Evolutionary conservation across 2,113 vertebrate species (phyloP).

Genomic region (Dromaius novaehollandiae): DNA sequence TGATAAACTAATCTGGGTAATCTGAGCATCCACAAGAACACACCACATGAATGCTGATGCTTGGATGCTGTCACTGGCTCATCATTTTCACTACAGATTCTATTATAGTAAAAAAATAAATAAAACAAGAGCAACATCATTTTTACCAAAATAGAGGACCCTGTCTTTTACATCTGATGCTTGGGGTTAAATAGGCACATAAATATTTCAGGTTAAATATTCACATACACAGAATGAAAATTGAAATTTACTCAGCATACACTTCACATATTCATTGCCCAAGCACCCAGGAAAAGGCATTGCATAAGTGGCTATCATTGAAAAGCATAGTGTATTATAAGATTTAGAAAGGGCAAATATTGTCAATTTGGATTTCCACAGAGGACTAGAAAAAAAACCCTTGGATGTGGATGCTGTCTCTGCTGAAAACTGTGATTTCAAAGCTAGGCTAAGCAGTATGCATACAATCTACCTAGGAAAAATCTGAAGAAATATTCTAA

Average conservation of each 20-base stretch:
- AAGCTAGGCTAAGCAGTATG: not conserved
- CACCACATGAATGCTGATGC: not conserved
- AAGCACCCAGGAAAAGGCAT: not conserved
- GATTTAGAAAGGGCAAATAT: not conserved
- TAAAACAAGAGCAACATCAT: not conserved
- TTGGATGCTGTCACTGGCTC: not conserved
- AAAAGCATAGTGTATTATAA: not conserved
- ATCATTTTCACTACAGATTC: not conserved
- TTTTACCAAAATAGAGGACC: not conserved
- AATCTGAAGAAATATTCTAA: not conserved
- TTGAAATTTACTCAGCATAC: not conserved
- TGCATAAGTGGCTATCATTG: not conserved
- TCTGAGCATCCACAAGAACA: not conserved
- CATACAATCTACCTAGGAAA: not conserved
- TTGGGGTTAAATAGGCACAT: not conserved
- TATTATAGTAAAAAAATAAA: not conserved
- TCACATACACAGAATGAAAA: not conserved
- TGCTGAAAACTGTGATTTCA: not conserved
- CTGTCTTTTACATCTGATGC: not conserved
- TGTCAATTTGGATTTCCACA: not conserved
- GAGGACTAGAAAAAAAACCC: not conserved
- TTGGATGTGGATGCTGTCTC: not conserved
- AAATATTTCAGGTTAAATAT: not conserved
- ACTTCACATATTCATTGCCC: not conserved
- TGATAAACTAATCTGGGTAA: not conserved